These are phyloP conservation scores for Montipora capitata DNA, from an alignment of 92 coral and sea anemone genomes.

Conservation along the genomic window DNA sequence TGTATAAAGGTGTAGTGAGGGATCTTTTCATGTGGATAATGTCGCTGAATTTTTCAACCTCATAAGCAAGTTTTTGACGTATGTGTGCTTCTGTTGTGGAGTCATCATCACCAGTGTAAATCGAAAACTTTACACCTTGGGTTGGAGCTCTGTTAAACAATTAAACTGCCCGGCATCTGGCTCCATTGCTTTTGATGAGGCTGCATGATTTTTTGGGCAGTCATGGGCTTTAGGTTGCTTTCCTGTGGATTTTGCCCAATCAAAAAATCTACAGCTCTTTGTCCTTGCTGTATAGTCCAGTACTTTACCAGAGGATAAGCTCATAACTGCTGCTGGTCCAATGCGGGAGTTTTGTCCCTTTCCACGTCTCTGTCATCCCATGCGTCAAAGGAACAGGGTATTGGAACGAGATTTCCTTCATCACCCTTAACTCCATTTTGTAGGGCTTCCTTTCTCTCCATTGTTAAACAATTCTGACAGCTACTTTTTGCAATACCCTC, in stretches of 20 bases:
- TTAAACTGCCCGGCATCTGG: not conserved
- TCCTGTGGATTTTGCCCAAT: slow-evolving; percentile 27
- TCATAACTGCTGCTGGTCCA: slow-evolving; percentile 80
- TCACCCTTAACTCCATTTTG: slow-evolving; percentile 23
- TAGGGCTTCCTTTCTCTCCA: slow-evolving; percentile 25
- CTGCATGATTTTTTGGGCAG: slow-evolving; percentile 68
- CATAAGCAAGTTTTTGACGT: slow-evolving; percentile 60
- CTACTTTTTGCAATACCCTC: slow-evolving; percentile 60
- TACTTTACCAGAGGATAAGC: slow-evolving; percentile 67
- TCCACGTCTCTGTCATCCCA: slow-evolving; percentile 55
- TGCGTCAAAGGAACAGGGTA: not conserved
- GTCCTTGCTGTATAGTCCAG: slow-evolving; percentile 63
- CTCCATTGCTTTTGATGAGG: slow-evolving; percentile 67
- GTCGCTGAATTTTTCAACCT: slow-evolving; percentile 71
- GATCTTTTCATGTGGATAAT: slow-evolving; percentile 71
- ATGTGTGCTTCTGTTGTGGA: slow-evolving; percentile 74
- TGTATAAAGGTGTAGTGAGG: slow-evolving; percentile 63
- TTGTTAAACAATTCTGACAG: slow-evolving; percentile 28
- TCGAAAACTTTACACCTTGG: slow-evolving; percentile 62
- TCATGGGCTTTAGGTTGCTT: slow-evolving; percentile 62
- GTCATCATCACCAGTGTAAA: slow-evolving; percentile 79
- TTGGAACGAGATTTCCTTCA: slow-evolving; percentile 33
- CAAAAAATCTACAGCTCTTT: slow-evolving; percentile 67
- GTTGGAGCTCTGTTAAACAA: slow-evolving; percentile 50
- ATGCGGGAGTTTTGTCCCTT: slow-evolving; percentile 53